These are phyloP conservation scores for Sarcophilus harrisii DNA, from an alignment of 2,797 vertebrate species.

Conservation along the genomic window DNA sequence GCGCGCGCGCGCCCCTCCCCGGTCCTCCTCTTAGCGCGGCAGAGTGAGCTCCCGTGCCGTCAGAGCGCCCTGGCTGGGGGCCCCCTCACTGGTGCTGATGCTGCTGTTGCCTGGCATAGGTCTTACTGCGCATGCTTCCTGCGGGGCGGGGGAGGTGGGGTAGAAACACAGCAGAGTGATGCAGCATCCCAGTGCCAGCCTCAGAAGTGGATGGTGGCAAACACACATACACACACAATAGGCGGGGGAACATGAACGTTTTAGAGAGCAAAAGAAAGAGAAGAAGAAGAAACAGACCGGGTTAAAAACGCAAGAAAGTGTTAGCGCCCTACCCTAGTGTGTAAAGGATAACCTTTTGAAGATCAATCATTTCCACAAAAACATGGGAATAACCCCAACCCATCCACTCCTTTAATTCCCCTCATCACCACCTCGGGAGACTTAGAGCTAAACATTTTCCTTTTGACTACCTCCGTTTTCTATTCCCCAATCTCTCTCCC, in stretches of 20 bases:
- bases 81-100: conserved; percentile 61
- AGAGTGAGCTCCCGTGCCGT: conserved; percentile 53
- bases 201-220: conserved; percentile 46
- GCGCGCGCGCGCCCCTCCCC: conserved; percentile 34
- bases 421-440: background rate
- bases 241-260: background rate
- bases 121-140: conserved; percentile 66
- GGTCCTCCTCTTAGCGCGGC: background rate
- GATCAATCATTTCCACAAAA: background rate
- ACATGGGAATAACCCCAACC: background rate
- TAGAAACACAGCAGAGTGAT: conserved; percentile 66
- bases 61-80: conserved; percentile 23
- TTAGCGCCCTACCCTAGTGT: background rate
- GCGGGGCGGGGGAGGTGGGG: background rate
- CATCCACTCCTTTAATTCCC: background rate
- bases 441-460: conserved; percentile 28
- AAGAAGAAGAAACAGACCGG: background rate
- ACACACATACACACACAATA: background rate
- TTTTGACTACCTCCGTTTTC: conserved; percentile 32
- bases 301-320: background rate
- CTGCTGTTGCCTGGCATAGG: conserved; percentile 64
- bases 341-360: background rate
- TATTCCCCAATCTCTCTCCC: conserved; percentile 17
- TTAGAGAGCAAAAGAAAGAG: background rate
- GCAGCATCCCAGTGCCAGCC: conserved; percentile 70